Evolutionary conservation across 2,888 invertebrate genomes (phyloP).

Genomic region (Fragum sueziense): DNA sequence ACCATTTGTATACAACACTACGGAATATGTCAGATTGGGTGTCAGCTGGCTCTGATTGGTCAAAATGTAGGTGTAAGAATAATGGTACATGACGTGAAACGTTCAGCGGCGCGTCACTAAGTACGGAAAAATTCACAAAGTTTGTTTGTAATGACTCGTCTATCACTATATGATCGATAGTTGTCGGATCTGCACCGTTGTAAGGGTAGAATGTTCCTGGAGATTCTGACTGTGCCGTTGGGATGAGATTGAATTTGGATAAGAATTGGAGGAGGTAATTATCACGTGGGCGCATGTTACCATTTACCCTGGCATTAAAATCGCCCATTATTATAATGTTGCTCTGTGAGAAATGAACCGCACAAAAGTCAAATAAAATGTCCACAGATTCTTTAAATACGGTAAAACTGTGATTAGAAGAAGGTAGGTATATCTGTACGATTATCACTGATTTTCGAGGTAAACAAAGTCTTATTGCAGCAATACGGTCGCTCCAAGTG

Average conservation of each 20-base stretch:
- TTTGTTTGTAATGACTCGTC: neutral
- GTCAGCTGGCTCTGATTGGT: neutral
- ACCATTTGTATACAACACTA: neutral
- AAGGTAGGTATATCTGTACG: neutral
- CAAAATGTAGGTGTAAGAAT: neutral
- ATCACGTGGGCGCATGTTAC: neutral
- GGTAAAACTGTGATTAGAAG: neutral
- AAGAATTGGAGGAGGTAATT: neutral
- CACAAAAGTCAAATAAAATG: neutral
- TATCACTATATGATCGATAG: neutral
- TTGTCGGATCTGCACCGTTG: neutral
- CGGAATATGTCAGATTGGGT: neutral
- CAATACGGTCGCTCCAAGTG: slow-evolving; percentile 21
- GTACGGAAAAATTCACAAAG: neutral
- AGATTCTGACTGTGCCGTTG: neutral
- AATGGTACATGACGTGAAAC: slow-evolving; percentile 11
- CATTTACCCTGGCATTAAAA: neutral
- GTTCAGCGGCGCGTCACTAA: slow-evolving; percentile 1
- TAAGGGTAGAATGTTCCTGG: neutral
- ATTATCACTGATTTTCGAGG: neutral
- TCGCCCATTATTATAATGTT: neutral
- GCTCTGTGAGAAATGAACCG: neutral
- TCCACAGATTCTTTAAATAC: neutral
- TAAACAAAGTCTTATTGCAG: slow-evolving; percentile 1
- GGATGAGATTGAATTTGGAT: neutral